These are phyloP conservation scores for Kryphioiulus occultus DNA, from an alignment of 2,888 invertebrate species.

Conservation along the genomic window DNA sequence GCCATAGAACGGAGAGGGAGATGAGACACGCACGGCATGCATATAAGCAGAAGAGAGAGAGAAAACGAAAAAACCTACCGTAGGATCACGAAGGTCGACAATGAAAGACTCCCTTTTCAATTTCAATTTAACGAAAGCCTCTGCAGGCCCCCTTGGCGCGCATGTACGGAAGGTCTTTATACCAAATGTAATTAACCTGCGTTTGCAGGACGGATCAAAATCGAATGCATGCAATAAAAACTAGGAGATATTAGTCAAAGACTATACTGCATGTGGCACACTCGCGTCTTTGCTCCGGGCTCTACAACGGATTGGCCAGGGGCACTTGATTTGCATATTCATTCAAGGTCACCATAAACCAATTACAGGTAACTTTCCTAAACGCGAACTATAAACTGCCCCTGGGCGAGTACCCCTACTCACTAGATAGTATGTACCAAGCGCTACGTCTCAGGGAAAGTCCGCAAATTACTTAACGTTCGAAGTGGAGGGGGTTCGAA, in stretches of 20 bases:
- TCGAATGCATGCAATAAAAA: background rate
- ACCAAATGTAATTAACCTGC: slow-evolving; percentile 23
- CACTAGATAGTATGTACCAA: no score
- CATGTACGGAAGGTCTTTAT: background rate
- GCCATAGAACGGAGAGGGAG: slow-evolving; percentile 24
- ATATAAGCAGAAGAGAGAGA: background rate
- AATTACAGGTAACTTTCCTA: no score
- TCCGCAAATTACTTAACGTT: no score
- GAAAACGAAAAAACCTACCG: slow-evolving; percentile 2
- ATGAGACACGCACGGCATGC: slow-evolving; percentile 22
- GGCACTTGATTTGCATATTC: no score
- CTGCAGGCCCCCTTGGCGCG: background rate
- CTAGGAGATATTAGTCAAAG: background rate
- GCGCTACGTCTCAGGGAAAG: no score
- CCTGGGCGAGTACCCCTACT: no score
- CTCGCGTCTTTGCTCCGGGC: no score
- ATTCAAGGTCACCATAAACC: no score
- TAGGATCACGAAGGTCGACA: slow-evolving; percentile 16
- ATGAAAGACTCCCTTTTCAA: slow-evolving; percentile 16
- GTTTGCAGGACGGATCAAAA: background rate
- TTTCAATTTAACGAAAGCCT: slow-evolving; percentile 17
- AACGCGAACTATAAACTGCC: no score
- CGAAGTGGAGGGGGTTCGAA: no score
- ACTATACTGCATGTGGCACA: no score
- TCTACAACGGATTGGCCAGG: no score